Percentiles rank a stretch among this genome's conserved stretches.
These are phyloP conservation scores for Magallana gigas DNA, from an alignment of 1,140 invertebrate species.

Conservation along the genomic window DNA sequence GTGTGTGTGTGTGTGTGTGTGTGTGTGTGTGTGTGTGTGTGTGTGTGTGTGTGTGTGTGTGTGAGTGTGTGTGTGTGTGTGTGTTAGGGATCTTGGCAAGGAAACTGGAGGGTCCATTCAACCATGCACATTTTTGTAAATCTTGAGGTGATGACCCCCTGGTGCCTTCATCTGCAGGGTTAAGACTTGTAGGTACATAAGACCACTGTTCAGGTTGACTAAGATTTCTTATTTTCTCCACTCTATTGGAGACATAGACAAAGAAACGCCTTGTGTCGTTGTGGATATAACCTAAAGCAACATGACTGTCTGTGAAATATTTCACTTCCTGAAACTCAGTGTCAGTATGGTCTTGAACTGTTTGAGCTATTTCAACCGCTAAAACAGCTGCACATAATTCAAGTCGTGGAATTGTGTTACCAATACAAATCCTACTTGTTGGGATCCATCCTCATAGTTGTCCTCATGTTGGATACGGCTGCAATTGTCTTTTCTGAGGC, in stretches of 20 bases:
- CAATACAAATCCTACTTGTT: constrained; percentile 40
- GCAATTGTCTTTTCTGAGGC: constrained; percentile 55
- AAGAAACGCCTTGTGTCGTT: constrained; percentile 38
- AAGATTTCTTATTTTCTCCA: constrained; percentile 14
- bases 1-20: too few relatives aligned
- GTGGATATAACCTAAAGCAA: constrained; percentile 17
- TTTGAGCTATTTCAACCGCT: too few relatives aligned
- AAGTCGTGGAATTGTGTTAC: too few relatives aligned
- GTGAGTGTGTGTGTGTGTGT: too few relatives aligned
- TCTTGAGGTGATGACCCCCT: too few relatives aligned
- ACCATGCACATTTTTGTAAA: too few relatives aligned
- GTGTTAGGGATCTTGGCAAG: too few relatives aligned
- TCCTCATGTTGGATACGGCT: constrained; percentile 40
- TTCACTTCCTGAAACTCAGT: constrained; percentile 42
- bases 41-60: too few relatives aligned
- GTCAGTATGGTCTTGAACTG: too few relatives aligned
- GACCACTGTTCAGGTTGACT: constrained; percentile 43
- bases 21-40: too few relatives aligned
- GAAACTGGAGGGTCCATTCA: too few relatives aligned
- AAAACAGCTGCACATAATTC: too few relatives aligned
- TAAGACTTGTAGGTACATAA: constrained; percentile 30
- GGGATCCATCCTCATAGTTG: background rate
- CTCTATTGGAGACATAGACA: constrained; percentile 42
- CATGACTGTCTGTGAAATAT: constrained; percentile 40
- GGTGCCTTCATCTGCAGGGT: background rate